phyloP scores from a whole-genome alignment of 2,888 invertebrate species.

The Sphinx pinastri region DNA sequence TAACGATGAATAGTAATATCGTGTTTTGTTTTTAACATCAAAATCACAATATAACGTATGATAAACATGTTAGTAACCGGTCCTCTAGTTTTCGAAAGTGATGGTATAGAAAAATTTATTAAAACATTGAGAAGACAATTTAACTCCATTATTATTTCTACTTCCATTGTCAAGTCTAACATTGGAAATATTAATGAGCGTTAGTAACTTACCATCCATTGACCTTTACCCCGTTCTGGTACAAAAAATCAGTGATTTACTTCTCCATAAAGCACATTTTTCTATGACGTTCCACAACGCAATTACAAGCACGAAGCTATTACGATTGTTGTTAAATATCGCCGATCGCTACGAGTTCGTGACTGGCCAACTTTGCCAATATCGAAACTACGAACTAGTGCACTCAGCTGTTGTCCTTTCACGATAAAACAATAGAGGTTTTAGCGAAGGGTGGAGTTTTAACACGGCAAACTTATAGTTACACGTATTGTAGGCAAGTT shows the following conservation, averaged over 20 bases:
- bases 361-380: slow-evolving; percentile 61
- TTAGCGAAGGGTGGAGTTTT: slow-evolving; percentile 19
- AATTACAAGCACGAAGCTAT: slow-evolving; percentile 14
- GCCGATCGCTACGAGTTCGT: slow-evolving; percentile 38
- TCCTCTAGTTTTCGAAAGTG: no score
- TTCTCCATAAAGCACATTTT: slow-evolving; percentile 3
- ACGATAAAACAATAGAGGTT: slow-evolving; percentile 45
- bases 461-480: slow-evolving; percentile 21
- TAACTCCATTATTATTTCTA: neutral
- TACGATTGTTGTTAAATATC: slow-evolving; percentile 21
- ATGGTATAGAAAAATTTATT: no score
- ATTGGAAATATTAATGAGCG: no score
- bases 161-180: neutral
- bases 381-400: slow-evolving; percentile 53
- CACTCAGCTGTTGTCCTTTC: slow-evolving; percentile 59
- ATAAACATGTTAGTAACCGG: no score
- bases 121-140: no score
- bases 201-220: no score
- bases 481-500: neutral
- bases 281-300: neutral
- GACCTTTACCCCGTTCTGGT: no score
- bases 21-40: no score
- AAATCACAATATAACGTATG: no score
- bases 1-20: no score
- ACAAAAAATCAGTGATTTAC: neutral